Evolutionary conservation across 2,113 vertebrate genomes (phyloP), one percentile per base, ranked within the genome.

Genomic region (Ammospiza nelsoni): DNA sequence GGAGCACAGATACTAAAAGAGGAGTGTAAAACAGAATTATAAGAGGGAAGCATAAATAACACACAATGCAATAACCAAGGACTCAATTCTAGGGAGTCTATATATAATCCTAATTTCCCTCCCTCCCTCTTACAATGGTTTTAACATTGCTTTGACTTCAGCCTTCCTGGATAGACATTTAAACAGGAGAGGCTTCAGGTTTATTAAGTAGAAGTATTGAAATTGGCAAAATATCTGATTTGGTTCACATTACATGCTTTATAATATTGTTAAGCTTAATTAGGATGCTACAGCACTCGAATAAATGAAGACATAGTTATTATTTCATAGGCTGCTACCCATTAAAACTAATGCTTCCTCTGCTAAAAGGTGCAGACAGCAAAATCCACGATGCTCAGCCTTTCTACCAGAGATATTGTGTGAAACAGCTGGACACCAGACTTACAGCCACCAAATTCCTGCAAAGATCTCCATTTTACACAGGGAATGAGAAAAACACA

Each of bases 331-430:
- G 35, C 82, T 92, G 59, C 63, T 13, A 0, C 68, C 52, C 92
- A 95, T 87, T 94, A 94, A 91, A 92, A 75, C 78, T 46, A 79
- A 86, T 93, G 63, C 48, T 95, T 97, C 96, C 93, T 96, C 86
- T 80, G 41, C 55, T 96, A 61, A 92, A 68, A 94, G 91, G 74
- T 62, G 19, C 62, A 94, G 85, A 87, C 29, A 93, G 76, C 81
- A 86, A 51, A 71, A 52, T 61, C 44, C 9, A 23, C 2, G 29
- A 72, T 41, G 35, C 21, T 94, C 74, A 81, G 39, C 62, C 71
- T 54, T 91, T 75, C 78, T 63, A 44, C 69, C 6, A 24, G n/a
- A 69, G 29, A 29, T 78, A 84, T 39, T 72, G 68, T 63, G n/a
- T 41, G 59, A 84, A 90, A 93, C 86, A 95, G 86, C 90, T 90